Evolutionary conservation across 2,888 invertebrate species (phyloP).

Genomic region (Pelosia muscerda): DNA sequence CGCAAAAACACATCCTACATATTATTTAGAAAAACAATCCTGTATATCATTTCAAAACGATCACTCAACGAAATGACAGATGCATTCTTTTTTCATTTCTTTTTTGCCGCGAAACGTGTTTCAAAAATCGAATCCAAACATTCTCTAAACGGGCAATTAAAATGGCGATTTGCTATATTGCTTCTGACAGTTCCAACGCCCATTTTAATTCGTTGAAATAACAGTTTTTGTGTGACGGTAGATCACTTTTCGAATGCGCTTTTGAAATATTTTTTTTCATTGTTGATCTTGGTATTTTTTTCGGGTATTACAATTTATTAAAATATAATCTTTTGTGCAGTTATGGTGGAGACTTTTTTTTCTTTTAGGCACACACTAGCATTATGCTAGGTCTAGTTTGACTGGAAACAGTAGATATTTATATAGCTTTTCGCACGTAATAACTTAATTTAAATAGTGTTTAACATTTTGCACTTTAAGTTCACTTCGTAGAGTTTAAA

Average conservation of each 20-base stretch:
- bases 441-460: neutral
- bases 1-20: slow-evolving; percentile 43
- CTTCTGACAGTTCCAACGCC: slow-evolving; percentile 68
- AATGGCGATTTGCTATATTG: slow-evolving; percentile 70
- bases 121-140: slow-evolving; percentile 73
- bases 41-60: slow-evolving; percentile 48
- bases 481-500: neutral
- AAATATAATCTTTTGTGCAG: slow-evolving; percentile 10
- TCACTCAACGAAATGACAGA: slow-evolving; percentile 60
- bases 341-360: neutral
- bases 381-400: neutral
- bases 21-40: slow-evolving; percentile 41
- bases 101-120: slow-evolving; percentile 59
- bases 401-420: neutral
- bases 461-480: neutral
- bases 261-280: slow-evolving; percentile 35
- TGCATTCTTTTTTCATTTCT: slow-evolving; percentile 51
- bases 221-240: slow-evolving; percentile 64
- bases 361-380: neutral
- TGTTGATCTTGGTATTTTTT: slow-evolving; percentile 32
- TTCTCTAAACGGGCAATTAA: slow-evolving; percentile 75
- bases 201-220: slow-evolving; percentile 69
- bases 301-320: slow-evolving; percentile 9
- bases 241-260: slow-evolving; percentile 46
- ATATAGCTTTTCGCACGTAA: neutral